Base-by-base conservation (phyloP, 2,797 vertebrate species). In the Lindbergichthys nudifrons region DNA sequence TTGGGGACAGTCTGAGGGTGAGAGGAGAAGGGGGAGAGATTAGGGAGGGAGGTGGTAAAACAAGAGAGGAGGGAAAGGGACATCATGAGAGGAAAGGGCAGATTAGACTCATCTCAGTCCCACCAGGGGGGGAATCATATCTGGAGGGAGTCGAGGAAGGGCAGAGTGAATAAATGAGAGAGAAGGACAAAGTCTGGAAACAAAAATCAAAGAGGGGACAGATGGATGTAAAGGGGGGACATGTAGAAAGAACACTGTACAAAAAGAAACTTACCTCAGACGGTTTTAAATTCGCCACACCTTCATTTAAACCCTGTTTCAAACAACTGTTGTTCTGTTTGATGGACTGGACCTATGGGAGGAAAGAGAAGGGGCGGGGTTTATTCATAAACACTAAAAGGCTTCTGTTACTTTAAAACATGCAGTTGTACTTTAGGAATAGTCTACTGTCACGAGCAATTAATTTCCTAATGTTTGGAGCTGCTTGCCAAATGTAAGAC, bases 271-370 rank as follows among this genome's bases (percentile, higher is more conserved):
- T 64, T 88, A 98, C 97, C 94, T 97, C 97, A 0, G 91, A 84
- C 0, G 96, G 96, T 71, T 91, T 94, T 51, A 95, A 83, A 0
- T 83, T 68, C 13, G 95, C 91, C 0, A 98, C 89, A 0, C 96
- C 96, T 2, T 96, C 96, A 41, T 81, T 93, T 47, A 98, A 80
- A 36, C 92, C 89, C 19, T 95, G 95, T 80, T 96, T 97, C 77
- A 97, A 70, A 77, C 95, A 93, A 42, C 97, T 96, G 82, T 97
- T 98, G 82, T 94, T 94, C 92, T 98, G 97, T 86, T 98, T 98
- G 82, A 97, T 96, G 46, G 95, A 96, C 87, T 98, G 97, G 45
- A 98, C 97, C 97, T 98, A 81, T 19, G 53, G 26, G 57, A 39
- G 18, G 30, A 41, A 6, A 10, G 3, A 43, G 15, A 36, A 7